Evolutionary conservation across 2,888 invertebrate species (phyloP), one percentile per base, ranked within the genome.

Genomic region (Pomacea canaliculata): DNA sequence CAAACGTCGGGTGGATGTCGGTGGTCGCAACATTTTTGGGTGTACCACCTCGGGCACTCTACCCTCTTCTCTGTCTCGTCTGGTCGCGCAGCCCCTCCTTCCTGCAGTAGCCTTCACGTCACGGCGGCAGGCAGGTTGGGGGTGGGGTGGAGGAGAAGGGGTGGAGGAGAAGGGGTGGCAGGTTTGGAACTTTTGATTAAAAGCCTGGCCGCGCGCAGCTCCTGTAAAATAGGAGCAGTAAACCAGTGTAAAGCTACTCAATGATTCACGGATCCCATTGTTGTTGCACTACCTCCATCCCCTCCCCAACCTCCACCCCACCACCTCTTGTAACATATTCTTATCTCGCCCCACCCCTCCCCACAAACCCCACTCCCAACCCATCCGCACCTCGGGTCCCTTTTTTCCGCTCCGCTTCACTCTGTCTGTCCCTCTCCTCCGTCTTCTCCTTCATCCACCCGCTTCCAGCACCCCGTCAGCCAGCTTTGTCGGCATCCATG

Each of bases 231-330:
- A 19, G 51, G 51, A 56, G 48, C 19, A 1, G 37, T 68, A 46
- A 68, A 68, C n/a, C 27, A 13, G 27, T 37, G 68, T 68, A 68
- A 68, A 46, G 37, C 68, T 12, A 68, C 48, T 46, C 68, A 68
- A 68, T 68, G 68, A 68, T 27, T 68, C 27, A 37, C 19, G 23
- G 16, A 12, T 10, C 27, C 8, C 19, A 23, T 63, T 27, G n/a
- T 63, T 63, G 63, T 10, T 8, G 19, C 48, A 12, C 62, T 62
- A 7, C 37, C 3, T 37, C 23, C 23, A 37, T 23, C 71, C 62
- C 46, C 70, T 70, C 5, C 46, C 27, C 60, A 4, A 0, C 37
- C 46, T 46, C 60, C n/a, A 19, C 46, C 62, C 62, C 37, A 13
- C 18, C 62, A 37, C n/a, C 46, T 46, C 60, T 62, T 37, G 18